Evolutionary conservation across 2,888 invertebrate genomes (phyloP), one percentile per base, ranked within the genome.

Genomic region (Ectobius pallidus): DNA sequence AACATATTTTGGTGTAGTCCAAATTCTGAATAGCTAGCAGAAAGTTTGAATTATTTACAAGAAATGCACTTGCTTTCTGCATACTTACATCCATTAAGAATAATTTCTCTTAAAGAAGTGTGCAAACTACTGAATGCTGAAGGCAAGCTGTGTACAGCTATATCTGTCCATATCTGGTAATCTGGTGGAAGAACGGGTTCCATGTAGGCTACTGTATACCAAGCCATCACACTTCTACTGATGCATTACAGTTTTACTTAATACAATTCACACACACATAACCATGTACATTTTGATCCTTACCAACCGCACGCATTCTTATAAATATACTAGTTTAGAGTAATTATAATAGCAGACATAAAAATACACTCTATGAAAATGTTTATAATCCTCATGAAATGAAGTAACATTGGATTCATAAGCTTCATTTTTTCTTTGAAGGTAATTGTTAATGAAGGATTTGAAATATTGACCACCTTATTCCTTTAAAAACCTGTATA

Each of bases 101-200:
- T n/a, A n/a, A n/a, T n/a, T n/a, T 14, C 3, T 22, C 22, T 25
- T 2, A 30, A 25, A 58, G 30, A n/a, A 58, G 27, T 2, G 27
- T 58, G 58, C 30, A 58, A 22, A 6, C 30, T 16, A n/a, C 3
- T 27, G 7, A 22, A 55, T 9, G 55, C 27, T 55, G 22, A 55
- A 58, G 32, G 32, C 58, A 58, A 30, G 58, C 30, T 16, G 58
- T 58, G 16, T 58, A 30, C 30, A 58, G 30, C 30, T n/a, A n/a
- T 16, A n/a, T 27, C 30, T 30, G 6, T 9, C 30, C 58, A 58
- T 30, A 20, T 52, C 2, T 22, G 1, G 14, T 1, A 14, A 30
- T 3, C 27, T 14, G 32, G 58, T 58, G 58, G 58, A 58, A 58
- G 58, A 58, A 30, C 58, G 18, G 58, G 16, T 32, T 25, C 1